Conservation (phyloP, 2,888 invertebrate genomes). For the Tachina grossa region DNA sequence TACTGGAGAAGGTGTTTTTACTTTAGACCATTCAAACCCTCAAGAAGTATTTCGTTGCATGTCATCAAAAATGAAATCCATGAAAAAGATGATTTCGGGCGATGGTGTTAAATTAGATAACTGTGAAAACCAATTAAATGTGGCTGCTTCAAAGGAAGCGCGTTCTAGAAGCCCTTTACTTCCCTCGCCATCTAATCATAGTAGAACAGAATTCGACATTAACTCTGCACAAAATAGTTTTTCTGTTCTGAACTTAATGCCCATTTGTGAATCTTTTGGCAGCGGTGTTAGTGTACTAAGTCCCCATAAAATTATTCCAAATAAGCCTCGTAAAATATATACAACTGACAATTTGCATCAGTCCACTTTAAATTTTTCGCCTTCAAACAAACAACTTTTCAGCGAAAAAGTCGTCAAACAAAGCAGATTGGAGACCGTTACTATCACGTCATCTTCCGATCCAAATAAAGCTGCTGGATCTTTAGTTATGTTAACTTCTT, state of each 20-base stretch:
- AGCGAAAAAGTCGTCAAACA: slow-evolving; percentile 81
- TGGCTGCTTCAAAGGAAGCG: slow-evolving; percentile 90
- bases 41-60: slow-evolving; percentile 92
- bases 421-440: slow-evolving; percentile 81
- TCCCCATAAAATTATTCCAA: slow-evolving; percentile 79
- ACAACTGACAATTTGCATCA: slow-evolving; percentile 64
- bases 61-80: slow-evolving; percentile 92
- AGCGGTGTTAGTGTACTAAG: slow-evolving; percentile 14
- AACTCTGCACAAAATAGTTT: slow-evolving; percentile 79
- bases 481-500: slow-evolving; percentile 79
- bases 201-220: slow-evolving; percentile 79
- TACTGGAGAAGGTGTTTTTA: slow-evolving; percentile 92
- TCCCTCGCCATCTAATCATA: slow-evolving; percentile 84
- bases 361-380: slow-evolving; percentile 34
- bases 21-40: slow-evolving; percentile 90
- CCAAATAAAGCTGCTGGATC: slow-evolving; percentile 78
- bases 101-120: slow-evolving; percentile 87
- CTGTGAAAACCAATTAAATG: slow-evolving; percentile 89
- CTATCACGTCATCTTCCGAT: slow-evolving; percentile 81
- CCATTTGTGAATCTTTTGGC: slow-evolving; percentile 37
- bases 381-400: slow-evolving; percentile 72
- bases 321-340: slow-evolving; percentile 80
- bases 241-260: slow-evolving; percentile 35
- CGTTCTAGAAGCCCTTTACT: slow-evolving; percentile 92
- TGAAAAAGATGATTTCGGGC: slow-evolving; percentile 91